Base-by-base conservation (phyloP, 2,888 invertebrate species). In the Pyralis farinalis region DNA sequence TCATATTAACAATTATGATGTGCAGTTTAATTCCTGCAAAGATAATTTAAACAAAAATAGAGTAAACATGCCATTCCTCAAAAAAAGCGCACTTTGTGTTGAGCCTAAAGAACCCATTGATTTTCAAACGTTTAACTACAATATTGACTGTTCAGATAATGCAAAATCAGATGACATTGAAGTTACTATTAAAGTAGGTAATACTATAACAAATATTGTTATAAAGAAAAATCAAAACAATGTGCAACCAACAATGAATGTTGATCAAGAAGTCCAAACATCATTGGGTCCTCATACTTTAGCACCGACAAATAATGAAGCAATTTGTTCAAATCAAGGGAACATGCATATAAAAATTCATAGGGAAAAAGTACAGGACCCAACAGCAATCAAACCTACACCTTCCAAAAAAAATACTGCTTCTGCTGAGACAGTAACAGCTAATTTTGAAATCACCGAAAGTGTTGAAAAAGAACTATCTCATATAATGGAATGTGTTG, bases 391-490 rank as follows among this genome's bases (percentile, higher is more conserved):
- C 16, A 73, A 73, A 60, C 63, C 72, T 40, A 37, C 37, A 12
- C 69, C 69, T 34, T 61, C 50, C 2, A 83, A 80, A 46, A 85
- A 80, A 58, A 73, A 81, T 48, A 87, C 86, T 35, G 79, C 77
- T 10, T 85, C 86, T 42, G 84, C 83, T 42, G 85, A 82, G 12
- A 87, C 86, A 43, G 69, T 59, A 38, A 72, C 74, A 30, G 77
- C 55, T 36, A 71, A 74, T 11, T 73, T 71, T 60, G 79, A 82
- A 60, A 86, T 83, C 7, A 82, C 85, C 44, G 79, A 77, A 46
- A 86, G 82, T 74, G 71, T 80, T 33, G 85, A 83, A 60, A 82
- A 73, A 61, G 82, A 83, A 52, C 49, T 85, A 32, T 76, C 74
- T 21, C 71, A 69, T 39, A 55, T 73, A 7, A 79, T 79, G 72